Percentiles rank a stretch among this genome's conserved stretches.
Conservation (phyloP, 2,888 invertebrate species). For the Listrodromus nycthemerus region DNA sequence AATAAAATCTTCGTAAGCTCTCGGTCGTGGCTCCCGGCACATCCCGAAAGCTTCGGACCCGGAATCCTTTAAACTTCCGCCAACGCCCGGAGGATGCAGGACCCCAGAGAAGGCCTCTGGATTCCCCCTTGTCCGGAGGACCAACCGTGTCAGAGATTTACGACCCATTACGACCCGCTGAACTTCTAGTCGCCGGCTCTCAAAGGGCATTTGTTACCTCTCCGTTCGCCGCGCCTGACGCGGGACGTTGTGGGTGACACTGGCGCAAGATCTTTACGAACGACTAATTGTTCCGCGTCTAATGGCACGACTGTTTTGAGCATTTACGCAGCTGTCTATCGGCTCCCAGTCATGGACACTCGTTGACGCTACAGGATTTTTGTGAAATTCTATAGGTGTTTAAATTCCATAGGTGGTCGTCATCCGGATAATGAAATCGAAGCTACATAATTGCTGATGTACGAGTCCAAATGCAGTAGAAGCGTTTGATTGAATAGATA, state of each 20-base stretch:
- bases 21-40: constrained; percentile 34
- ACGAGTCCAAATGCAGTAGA: too few species aligned
- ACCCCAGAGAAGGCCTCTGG: constrained; percentile 38
- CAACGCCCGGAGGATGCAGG: constrained; percentile 19
- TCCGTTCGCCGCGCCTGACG: constrained; percentile 23
- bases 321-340: too few species aligned
- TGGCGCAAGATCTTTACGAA: constrained; percentile 16
- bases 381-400: too few species aligned
- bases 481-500: too few species aligned
- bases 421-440: too few species aligned
- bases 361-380: neutral
- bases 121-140: constrained; percentile 29
- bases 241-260: constrained; percentile 9
- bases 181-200: constrained; percentile 55
- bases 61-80: constrained; percentile 60
- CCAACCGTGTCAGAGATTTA: constrained; percentile 62
- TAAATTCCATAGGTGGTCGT: too few species aligned
- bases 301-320: too few species aligned
- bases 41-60: constrained; percentile 31
- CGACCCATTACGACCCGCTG: constrained; percentile 61
- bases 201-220: constrained; percentile 49
- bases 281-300: constrained; percentile 19
- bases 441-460: too few species aligned
- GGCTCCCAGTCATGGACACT: neutral
- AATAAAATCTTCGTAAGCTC: constrained; percentile 55